phyloP scores from a whole-genome alignment of 37 sponge, comb jelly and placozoan genomes.

The Theonella swinhoei region DNA sequence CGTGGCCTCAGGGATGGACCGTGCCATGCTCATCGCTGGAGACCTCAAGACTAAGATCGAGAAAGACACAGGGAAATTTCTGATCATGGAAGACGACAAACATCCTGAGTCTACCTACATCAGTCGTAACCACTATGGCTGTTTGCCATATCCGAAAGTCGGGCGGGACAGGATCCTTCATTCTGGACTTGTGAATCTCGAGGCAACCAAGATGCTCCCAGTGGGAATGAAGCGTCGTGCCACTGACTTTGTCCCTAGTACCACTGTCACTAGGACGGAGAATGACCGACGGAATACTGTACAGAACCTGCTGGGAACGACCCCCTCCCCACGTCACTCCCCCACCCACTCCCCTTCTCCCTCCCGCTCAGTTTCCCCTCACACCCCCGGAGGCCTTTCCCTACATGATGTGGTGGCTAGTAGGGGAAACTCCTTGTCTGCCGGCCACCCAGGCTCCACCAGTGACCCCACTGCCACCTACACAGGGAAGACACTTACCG shows the following conservation, averaged over 20 bases:
- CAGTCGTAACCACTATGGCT: conserved; percentile 55
- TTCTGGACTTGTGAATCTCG: conserved; percentile 18
- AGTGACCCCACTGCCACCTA: neutral
- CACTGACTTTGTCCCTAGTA: neutral
- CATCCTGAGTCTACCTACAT: conserved; percentile 29
- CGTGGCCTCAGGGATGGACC: conserved; percentile 53
- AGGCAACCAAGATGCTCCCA: neutral
- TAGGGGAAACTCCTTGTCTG: neutral
- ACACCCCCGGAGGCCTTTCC: neutral
- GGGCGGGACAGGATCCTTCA: conserved; percentile 23
- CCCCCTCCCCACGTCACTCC: neutral
- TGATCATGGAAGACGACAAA: conserved; percentile 45
- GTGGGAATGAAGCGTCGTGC: neutral
- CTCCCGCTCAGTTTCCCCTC: neutral
- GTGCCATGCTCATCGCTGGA: conserved; percentile 22
- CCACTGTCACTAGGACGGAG: too few relatives aligned
- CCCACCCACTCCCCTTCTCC: neutral
- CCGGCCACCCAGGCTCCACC: neutral
- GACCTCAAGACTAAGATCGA: conserved; percentile 45
- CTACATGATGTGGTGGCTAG: neutral
- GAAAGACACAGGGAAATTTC: conserved; percentile 2
- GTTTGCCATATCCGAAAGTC: conserved; percentile 9
- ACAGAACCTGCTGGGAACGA: neutral
- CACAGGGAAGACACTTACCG: neutral
- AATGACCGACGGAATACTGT: neutral